Evolutionary conservation across 1,140 invertebrate genomes (phyloP).

Genomic region (Leptinotarsa undecemlineata): DNA sequence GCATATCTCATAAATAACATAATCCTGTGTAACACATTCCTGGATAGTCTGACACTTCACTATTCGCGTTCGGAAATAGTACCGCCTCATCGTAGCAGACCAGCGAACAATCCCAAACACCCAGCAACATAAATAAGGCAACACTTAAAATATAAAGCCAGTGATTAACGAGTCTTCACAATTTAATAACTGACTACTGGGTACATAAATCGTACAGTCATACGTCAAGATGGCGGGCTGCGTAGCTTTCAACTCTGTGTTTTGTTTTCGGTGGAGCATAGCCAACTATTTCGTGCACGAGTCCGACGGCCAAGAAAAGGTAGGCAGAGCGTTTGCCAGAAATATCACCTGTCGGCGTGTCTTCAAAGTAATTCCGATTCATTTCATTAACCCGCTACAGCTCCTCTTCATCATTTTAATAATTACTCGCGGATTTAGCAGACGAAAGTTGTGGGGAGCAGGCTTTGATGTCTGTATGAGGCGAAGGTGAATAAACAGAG

Average conservation of each 20-base stretch:
- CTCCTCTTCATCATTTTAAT: constrained; percentile 34
- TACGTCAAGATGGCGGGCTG: constrained; percentile 33
- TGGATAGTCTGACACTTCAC: no score
- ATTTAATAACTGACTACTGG: constrained; percentile 43
- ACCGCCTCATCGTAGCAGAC: neutral
- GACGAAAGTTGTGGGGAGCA: neutral
- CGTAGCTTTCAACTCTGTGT: constrained; percentile 26
- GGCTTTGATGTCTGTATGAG: neutral
- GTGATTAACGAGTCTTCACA: constrained; percentile 41
- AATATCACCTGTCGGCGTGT: constrained; percentile 41
- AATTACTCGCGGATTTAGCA: constrained; percentile 20
- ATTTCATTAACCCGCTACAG: constrained; percentile 40
- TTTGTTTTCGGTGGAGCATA: constrained; percentile 37
- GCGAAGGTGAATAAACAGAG: neutral
- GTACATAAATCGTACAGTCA: constrained; percentile 38
- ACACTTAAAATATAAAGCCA: constrained; percentile 34
- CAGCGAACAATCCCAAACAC: constrained; percentile 8
- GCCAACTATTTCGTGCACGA: constrained; percentile 33
- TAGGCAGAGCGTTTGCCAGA: constrained; percentile 21
- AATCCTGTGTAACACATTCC: no score
- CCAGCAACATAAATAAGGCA: constrained; percentile 31
- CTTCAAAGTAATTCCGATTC: constrained; percentile 37
- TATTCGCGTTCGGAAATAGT: neutral
- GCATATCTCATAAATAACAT: no score
- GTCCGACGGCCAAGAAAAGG: constrained; percentile 26